Evolutionary conservation across 2,888 invertebrate species (phyloP).

Genomic region (Bimastos eiseni): DNA sequence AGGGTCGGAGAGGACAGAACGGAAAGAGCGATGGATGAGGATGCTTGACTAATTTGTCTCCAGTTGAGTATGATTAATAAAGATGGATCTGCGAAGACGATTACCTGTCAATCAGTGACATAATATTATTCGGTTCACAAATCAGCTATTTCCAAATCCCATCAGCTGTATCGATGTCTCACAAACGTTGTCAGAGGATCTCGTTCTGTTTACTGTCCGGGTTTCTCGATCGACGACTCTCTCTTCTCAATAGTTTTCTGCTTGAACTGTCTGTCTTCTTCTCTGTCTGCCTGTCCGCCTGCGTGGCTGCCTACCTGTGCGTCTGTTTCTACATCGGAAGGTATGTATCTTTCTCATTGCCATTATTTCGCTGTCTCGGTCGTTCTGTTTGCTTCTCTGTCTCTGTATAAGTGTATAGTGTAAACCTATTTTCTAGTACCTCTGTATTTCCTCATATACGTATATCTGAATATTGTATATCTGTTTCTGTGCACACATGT

Average conservation of each 20-base stretch:
- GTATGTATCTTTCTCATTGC: neutral
- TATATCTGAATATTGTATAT: too few relatives aligned
- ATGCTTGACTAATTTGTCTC: neutral
- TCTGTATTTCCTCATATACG: too few relatives aligned
- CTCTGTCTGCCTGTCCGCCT: neutral
- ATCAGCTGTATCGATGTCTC: neutral
- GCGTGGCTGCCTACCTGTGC: neutral
- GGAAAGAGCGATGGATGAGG: conserved; percentile 3
- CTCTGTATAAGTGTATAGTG: neutral
- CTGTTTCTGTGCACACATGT: too few relatives aligned
- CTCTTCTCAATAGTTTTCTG: too few relatives aligned
- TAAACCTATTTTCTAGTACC: too few relatives aligned
- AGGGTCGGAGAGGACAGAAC: neutral
- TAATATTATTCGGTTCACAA: conserved; percentile 1
- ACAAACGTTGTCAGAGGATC: neutral
- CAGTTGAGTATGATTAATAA: neutral
- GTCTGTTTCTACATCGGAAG: neutral
- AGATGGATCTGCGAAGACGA: neutral
- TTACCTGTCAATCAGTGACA: neutral
- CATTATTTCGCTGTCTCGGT: neutral
- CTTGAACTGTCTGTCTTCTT: neutral
- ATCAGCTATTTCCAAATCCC: neutral
- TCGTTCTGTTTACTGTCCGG: neutral
- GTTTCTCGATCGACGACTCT: too few relatives aligned
- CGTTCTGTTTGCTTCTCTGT: neutral